Percentiles rank a stretch among this genome's conserved stretches.
Evolutionary conservation across 2,888 invertebrate genomes (phyloP).

Genomic region (Orthosia gothica): DNA sequence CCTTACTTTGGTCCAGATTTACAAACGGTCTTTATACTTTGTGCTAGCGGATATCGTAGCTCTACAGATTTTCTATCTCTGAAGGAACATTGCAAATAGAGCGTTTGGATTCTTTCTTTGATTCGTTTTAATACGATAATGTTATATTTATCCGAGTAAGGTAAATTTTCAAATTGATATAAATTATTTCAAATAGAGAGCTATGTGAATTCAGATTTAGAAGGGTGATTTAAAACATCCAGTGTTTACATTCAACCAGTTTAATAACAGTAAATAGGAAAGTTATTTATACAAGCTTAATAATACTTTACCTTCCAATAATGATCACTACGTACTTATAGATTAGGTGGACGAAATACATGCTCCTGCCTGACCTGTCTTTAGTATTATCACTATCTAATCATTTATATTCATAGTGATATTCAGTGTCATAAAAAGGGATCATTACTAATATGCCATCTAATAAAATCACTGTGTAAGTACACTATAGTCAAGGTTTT

Average conservation of each 20-base stretch:
- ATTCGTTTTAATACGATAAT: not conserved
- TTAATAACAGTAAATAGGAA: not conserved
- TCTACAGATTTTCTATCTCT: conserved; percentile 9
- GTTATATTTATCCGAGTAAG: not conserved
- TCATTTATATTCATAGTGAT: conserved; percentile 27
- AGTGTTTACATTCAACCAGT: not conserved
- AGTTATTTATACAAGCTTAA: conserved; percentile 17
- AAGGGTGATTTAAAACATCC: not conserved
- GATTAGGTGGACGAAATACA: not conserved
- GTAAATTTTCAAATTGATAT: not conserved
- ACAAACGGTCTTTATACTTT: conserved; percentile 28
- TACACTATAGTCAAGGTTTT: conserved; percentile 74
- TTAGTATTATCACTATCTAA: not conserved
- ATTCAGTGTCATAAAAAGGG: conserved; percentile 19
- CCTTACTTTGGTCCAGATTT: conserved; percentile 43
- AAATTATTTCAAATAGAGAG: not conserved
- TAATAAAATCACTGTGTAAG: conserved; percentile 61
- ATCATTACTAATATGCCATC: conserved; percentile 34
- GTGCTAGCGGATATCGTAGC: not conserved
- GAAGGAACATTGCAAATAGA: not conserved
- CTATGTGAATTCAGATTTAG: not conserved
- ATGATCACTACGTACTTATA: not conserved
- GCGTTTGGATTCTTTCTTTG: not conserved
- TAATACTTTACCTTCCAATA: conserved; percentile 14
- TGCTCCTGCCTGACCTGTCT: not conserved